These are phyloP conservation scores for Drosophila arizonae DNA, from an alignment of 1,140 invertebrate genomes.

Conservation along the genomic window DNA sequence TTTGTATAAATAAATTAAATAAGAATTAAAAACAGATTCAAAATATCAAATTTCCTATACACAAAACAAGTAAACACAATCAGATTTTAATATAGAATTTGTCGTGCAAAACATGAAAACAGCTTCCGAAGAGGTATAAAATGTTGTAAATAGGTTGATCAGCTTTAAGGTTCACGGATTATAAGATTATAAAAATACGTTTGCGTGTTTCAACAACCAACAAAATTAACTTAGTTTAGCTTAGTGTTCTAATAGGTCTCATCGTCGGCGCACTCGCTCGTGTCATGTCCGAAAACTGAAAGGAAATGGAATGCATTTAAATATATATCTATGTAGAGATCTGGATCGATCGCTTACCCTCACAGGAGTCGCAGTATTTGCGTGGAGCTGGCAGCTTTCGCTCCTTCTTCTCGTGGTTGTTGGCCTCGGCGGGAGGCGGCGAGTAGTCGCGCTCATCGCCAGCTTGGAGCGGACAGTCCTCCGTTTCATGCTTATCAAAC, in stretches of 20 bases:
- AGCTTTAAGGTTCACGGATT: conserved; percentile 1
- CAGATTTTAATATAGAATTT: conserved; percentile 50
- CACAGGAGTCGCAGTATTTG: conserved; percentile 96
- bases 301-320: conserved; percentile 39
- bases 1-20: conserved; percentile 73
- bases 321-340: neutral
- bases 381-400: conserved; percentile 85
- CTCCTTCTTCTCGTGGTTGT: conserved; percentile 82
- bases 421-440: conserved; percentile 68
- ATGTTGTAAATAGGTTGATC: conserved; percentile 26
- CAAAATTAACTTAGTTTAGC: conserved; percentile 39
- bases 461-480: conserved; percentile 96
- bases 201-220: conserved; percentile 18
- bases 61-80: conserved; percentile 41
- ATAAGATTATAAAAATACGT: conserved; percentile 6
- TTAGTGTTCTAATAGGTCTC: conserved; percentile 88
- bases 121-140: conserved; percentile 50
- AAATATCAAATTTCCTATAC: conserved; percentile 49
- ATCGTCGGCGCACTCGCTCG: conserved; percentile 90
- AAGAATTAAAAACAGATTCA: conserved; percentile 49
- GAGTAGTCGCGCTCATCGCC: conserved; percentile 84
- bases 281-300: conserved; percentile 91
- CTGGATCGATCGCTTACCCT: conserved; percentile 85
- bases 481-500: conserved; percentile 98
- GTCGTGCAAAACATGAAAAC: conserved; percentile 8